Conservation (phyloP, 2,888 invertebrate genomes). For the Coleophora deauratella region DNA sequence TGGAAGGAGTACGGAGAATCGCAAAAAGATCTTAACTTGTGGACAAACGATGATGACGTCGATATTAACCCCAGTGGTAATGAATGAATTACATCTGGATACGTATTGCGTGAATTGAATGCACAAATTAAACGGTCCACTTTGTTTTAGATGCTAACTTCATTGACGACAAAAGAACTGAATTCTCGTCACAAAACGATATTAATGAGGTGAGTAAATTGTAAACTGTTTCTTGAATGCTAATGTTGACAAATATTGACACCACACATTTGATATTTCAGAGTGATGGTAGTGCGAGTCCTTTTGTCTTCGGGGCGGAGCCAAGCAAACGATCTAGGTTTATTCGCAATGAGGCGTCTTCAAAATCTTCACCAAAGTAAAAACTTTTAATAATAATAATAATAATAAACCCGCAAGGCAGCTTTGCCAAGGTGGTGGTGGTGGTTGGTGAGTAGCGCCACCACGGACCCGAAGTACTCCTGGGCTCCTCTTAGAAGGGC, state of each 20-base stretch:
- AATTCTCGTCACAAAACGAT: constrained; percentile 29
- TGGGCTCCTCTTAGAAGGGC: too few species aligned
- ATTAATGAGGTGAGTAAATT: constrained; percentile 30
- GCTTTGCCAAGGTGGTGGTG: too few species aligned
- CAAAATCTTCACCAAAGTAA: constrained; percentile 31
- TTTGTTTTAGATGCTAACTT: constrained; percentile 27
- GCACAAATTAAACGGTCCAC: neutral
- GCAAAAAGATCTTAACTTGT: constrained; percentile 27
- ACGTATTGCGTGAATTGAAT: too few species aligned
- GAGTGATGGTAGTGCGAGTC: constrained; percentile 30
- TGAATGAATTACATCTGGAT: too few species aligned
- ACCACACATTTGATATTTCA: constrained; percentile 14
- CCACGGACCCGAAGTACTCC: too few species aligned
- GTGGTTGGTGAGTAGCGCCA: too few species aligned
- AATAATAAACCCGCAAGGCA: too few species aligned
- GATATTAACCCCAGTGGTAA: constrained; percentile 22
- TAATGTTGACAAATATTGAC: too few species aligned
- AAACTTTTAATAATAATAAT: neutral
- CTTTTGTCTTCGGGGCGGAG: constrained; percentile 36
- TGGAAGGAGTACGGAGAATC: constrained; percentile 33
- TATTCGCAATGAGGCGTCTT: constrained; percentile 34
- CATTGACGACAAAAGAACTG: constrained; percentile 29
- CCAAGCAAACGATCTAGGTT: constrained; percentile 45
- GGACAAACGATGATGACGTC: constrained; percentile 34
- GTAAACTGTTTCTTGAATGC: neutral